Base-by-base conservation (phyloP, 2,797 vertebrate species). In the Ibycter americanus region DNA sequence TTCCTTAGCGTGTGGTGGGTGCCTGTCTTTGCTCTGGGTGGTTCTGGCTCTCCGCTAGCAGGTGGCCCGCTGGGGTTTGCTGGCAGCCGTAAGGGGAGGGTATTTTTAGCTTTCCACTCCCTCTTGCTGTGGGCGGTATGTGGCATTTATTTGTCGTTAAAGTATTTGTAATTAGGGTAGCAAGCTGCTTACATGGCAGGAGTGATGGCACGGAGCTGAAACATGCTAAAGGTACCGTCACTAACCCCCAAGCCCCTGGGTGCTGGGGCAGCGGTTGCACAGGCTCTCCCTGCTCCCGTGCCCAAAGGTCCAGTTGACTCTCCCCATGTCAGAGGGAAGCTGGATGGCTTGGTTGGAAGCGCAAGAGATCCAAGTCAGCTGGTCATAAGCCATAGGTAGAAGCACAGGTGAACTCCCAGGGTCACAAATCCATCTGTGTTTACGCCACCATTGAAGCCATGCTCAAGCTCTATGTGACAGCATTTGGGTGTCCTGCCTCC, bases 41-140 rank as follows among this genome's bases (percentile, higher is more conserved):
- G n/a, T 26, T 80, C 92, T 94, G 88, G 85, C 76, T 96, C 77
- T 42, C 65, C 0, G 2, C 54, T 74, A 92, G 73, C 93, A 90
- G 94, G 77, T 92, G 93, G 93, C 88, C 88, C 0, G 1, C 80
- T 88, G 96, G 85, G 77, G 9, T 88, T 81, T 93, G 85, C 83
- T 94, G 94, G 88, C 92, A 97, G 80, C 79, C 14, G 0, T 26
- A 4, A 81, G 73, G 85, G 80, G 72, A 90, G 76, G 73, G 77
- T 92, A 96, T 96, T 96, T 97, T 96, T 94, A 95, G 90, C 90
- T 79, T 51, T 68, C 56, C 77, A 26, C 70, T 92, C 95, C 92
- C 61, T 76, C 83, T 72, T 70, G 83, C 92, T 89, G 94, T 95
- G 85, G 96, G 96, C 0, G 62, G 83, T 4, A 52, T 78, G 85